Evolutionary conservation across 2,797 vertebrate species (phyloP), one percentile per base, ranked within the genome.

Genomic region (Oreortyx pictus): DNA sequence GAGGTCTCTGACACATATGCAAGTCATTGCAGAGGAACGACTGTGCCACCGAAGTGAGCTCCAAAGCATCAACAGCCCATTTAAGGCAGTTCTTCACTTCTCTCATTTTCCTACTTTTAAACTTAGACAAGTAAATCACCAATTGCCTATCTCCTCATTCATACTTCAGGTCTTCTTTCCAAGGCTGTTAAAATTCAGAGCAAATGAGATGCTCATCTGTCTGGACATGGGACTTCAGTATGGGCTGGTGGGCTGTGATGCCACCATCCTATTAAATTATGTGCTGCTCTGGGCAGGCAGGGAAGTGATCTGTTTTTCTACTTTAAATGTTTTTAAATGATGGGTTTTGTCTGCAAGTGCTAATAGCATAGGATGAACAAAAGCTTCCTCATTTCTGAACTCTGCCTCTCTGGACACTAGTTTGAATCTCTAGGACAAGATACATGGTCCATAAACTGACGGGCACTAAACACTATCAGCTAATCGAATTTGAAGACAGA

Each of bases 401-500:
- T 83, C 57, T 77, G 14, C 66, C 65, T 88, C 29, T 29, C 60
- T 60, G 71, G 47, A 17, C 4, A 47, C 47, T 41, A 46, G 14
- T 52, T 54, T 41, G 52, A 82, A 37, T 68, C 54, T 47, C 0
- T 0, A 86, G 35, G 22, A 54, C 22, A 43, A 75, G 62, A 11
- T 39, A 90, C 11, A 13, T 25, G 64, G 71, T 15, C 49, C 67
- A 25, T 73, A 82, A 89, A 39, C 82, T 94, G 92, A 82, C 92
- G 78, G 90, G 80, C 77, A 77, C 50, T 80, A 52, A 52, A 29
- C 27, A 29, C 27, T 57, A 44, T 86, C 86, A 93, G 49, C 79
- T 94, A 93, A 92, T 72, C 89, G 85, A 96, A 91, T 89, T 35
- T 90, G 82, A 46, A 84, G 61, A 72, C 41, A 92, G 73, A 92